Percentiles rank a stretch among this genome's conserved stretches.
These are phyloP conservation scores for Folsomia candida DNA, from an alignment of 2,888 invertebrate species.

Conservation along the genomic window DNA sequence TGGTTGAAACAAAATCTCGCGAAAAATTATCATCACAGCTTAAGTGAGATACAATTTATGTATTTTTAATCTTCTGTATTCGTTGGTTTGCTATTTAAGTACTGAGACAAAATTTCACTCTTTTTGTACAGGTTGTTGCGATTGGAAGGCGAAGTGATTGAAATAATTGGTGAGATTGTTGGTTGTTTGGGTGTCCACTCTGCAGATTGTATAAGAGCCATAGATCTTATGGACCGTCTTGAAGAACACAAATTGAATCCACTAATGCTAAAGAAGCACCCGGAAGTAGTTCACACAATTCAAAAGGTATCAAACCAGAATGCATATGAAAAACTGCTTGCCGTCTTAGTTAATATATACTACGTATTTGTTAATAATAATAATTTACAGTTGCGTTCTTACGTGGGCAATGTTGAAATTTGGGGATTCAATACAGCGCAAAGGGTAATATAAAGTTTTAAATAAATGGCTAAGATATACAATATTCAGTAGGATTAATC, in stretches of 20 bases:
- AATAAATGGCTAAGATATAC: not conserved
- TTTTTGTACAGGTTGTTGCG: no score
- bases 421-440: constrained; percentile 69
- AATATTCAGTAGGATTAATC: not conserved
- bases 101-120: no score
- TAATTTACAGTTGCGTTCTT: constrained; percentile 64
- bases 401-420: constrained; percentile 72
- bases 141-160: constrained; percentile 49
- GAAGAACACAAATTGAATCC: constrained; percentile 62
- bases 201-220: constrained; percentile 71
- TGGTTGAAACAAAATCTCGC: constrained; percentile 11
- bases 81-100: no score
- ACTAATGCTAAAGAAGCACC: constrained; percentile 77
- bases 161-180: constrained; percentile 49
- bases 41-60: constrained; percentile 15
- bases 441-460: constrained; percentile 53
- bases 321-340: not conserved
- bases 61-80: no score
- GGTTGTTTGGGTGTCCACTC: constrained; percentile 61
- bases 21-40: constrained; percentile 23
- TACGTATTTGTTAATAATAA: no score
- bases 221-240: constrained; percentile 66
- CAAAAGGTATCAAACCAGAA: constrained; percentile 58
- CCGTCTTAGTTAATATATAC: not conserved
- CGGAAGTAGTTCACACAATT: constrained; percentile 70